A percentile compares a stretch with the other conserved stretches of the same genome.
Evolutionary conservation across 2,797 vertebrate species (phyloP).

Genomic region (Lepilemur septentrionalis): DNA sequence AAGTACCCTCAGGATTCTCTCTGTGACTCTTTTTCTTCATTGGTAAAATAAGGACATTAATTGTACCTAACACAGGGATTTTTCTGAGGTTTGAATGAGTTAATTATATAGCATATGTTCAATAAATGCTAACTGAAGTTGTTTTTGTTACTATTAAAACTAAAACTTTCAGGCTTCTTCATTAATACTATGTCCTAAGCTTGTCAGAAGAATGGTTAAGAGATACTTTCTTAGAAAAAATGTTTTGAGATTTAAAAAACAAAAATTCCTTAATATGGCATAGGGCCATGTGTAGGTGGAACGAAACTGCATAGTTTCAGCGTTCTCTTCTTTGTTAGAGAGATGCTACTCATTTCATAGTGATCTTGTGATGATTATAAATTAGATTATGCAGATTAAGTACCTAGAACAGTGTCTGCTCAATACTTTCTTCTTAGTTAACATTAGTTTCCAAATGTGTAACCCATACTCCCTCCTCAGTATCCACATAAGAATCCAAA

Average conservation of each 20-base stretch:
- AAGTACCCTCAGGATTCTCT: not conserved
- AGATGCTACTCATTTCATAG: not conserved
- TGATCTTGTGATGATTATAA: not conserved
- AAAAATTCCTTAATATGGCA: not conserved
- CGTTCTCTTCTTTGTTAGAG: not conserved
- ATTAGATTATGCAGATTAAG: not conserved
- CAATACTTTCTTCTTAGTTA: not conserved
- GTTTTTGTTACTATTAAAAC: constrained; percentile 1
- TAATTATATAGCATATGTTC: not conserved
- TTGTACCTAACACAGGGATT: not conserved
- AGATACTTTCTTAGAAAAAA: not conserved
- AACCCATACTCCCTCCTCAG: not conserved
- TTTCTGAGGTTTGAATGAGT: not conserved
- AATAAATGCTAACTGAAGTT: not conserved
- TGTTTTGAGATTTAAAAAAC: not conserved
- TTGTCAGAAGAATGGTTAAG: not conserved
- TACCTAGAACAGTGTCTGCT: not conserved
- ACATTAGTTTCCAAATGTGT: not conserved
- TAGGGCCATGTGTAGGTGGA: not conserved
- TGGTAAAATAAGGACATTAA: not conserved
- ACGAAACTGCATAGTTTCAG: not conserved
- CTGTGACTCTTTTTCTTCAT: not conserved
- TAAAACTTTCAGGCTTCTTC: not conserved
- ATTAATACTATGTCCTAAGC: not conserved
- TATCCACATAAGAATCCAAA: not conserved